phyloP scores from a whole-genome alignment of 2,888 invertebrate species.

The Eurois occulta region DNA sequence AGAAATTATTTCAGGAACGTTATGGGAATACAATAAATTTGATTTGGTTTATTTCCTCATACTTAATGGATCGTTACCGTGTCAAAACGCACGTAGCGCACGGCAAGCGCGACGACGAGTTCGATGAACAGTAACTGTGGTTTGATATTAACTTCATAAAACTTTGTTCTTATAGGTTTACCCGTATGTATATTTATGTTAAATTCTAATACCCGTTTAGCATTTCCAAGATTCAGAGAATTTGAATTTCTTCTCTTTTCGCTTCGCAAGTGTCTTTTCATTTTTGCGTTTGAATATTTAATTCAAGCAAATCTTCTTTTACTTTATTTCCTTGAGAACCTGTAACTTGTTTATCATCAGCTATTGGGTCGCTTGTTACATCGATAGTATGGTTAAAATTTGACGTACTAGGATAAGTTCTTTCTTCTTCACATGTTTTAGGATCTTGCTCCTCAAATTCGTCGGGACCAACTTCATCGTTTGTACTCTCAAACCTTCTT shows the following conservation, averaged over 20 bases:
- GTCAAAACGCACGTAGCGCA: no score
- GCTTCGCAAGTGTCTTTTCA: constrained; percentile 10
- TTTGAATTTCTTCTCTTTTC: fast-evolving
- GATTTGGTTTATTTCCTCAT: no score
- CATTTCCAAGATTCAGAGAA: neutral
- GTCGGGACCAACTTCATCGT: neutral
- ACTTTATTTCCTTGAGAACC: no score
- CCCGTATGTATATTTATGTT: neutral
- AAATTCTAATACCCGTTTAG: neutral
- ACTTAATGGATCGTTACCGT: no score
- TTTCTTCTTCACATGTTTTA: neutral
- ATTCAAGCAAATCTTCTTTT: neutral
- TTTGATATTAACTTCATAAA: fast-evolving
- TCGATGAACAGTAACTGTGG: no score
- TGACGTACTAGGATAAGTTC: neutral
- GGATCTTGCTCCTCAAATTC: neutral
- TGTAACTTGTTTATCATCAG: no score
- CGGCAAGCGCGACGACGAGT: no score
- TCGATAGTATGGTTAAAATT: neutral
- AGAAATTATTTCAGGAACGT: no score
- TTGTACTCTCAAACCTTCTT: neutral
- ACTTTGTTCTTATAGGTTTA: neutral
- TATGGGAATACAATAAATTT: no score
- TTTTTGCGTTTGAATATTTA: neutral
- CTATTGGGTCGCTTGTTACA: neutral